Base-by-base conservation (phyloP, 1,140 invertebrate genomes). In the Brachionus paranguensis region DNA sequence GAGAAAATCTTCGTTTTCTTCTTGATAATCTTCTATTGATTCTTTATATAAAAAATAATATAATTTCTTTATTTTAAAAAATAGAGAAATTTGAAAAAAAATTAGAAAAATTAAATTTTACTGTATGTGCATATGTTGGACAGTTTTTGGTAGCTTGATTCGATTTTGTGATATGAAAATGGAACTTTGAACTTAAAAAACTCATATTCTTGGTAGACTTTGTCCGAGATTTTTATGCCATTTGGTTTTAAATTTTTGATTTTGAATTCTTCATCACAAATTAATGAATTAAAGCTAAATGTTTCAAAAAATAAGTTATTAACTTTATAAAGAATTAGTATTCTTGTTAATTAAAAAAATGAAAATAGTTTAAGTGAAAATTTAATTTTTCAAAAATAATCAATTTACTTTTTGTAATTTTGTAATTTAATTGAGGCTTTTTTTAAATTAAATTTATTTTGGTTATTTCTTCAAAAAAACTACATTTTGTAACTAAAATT, bases 181-280 rank as follows among this genome's bases (percentile, higher is more conserved):
- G 72, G 72, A 0, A 76, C 72, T 76, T 76, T 47, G 6, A 76
- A 76, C 47, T 76, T 76, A 24, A 29, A 76, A 76, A 76, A 76
- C 27, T 76, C 72, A 24, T 76, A 76, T 14, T 76, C 72, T 24
- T 47, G 43, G 20, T 50, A 76, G 10, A 20, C 2, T 50, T 24
- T 27, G 12, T 14, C 11, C n/a, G 43, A 47, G 8, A 76, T 50
- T 50, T 50, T 76, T 24, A 76, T 29, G 29, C 20, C 7, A 37
- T 76, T 47, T 50, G n/a, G 43, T 4, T n/a, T 12, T 5, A 50
- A 50, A 17, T 50, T 11, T 50, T 76, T 72, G 14, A 76, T 6
- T 74, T 74, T 74, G 12, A 4, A 20, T 20, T 17, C 41, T 45
- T 74, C 72, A 76, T 76, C 72, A n/a, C 45, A 29, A 12, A 76